These are phyloP conservation scores for Thereva unica DNA, from an alignment of 2,888 invertebrate genomes.

Conservation along the genomic window DNA sequence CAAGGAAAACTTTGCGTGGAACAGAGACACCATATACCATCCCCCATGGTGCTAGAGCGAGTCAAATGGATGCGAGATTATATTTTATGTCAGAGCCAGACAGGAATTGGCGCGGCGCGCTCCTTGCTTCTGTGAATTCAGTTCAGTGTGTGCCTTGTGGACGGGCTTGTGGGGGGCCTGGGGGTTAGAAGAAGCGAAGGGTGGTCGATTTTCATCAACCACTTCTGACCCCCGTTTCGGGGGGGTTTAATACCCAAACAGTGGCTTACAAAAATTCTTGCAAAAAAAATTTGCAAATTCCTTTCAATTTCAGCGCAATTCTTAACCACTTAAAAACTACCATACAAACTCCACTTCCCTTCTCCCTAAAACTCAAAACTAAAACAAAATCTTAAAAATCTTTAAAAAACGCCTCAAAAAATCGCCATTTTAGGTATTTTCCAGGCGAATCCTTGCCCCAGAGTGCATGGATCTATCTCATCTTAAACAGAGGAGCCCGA, in stretches of 20 bases:
- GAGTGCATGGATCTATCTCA: too few relatives aligned
- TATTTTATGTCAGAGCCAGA: slow-evolving; percentile 34
- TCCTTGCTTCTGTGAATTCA: slow-evolving; percentile 25
- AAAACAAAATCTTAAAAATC: too few relatives aligned
- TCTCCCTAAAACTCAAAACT: too few relatives aligned
- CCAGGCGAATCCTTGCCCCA: too few relatives aligned
- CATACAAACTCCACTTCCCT: background rate
- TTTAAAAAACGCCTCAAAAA: too few relatives aligned
- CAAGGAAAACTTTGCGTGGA: slow-evolving; percentile 25
- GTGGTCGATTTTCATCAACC: slow-evolving; percentile 23
- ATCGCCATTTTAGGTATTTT: too few relatives aligned
- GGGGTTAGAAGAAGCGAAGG: background rate
- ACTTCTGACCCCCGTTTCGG: slow-evolving; percentile 16
- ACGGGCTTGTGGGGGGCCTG: too few relatives aligned
- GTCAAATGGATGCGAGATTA: slow-evolving; percentile 10
- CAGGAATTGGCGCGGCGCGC: slow-evolving; percentile 34
- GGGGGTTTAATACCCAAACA: background rate
- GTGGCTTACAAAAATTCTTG: background rate
- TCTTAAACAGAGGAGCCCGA: too few relatives aligned
- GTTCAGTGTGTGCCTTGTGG: too few relatives aligned
- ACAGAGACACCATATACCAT: background rate
- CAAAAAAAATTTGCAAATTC: slow-evolving; percentile 11
- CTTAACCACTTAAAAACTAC: background rate
- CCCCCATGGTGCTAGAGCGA: background rate
- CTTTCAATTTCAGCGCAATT: slow-evolving; percentile 14